These are phyloP conservation scores for Clarias fuscus DNA, from an alignment of 2,797 vertebrate genomes.

Conservation along the genomic window DNA sequence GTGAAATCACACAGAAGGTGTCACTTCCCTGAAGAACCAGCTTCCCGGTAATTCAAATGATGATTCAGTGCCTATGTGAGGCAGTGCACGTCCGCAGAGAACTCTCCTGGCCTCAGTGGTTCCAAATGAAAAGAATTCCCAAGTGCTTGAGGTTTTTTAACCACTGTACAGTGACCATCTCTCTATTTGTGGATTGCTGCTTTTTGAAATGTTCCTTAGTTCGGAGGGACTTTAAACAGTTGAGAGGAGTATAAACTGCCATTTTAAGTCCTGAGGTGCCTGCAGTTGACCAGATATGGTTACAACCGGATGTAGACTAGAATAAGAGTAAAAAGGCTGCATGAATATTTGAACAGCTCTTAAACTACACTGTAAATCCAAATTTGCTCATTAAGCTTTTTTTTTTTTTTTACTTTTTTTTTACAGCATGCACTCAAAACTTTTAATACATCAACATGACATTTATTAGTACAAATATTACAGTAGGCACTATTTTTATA, in stretches of 20 bases:
- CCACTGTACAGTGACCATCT: neutral
- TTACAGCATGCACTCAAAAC: too few species aligned
- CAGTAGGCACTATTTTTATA: too few species aligned
- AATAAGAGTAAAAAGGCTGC: neutral
- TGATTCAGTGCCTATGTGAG: slow-evolving; percentile 15
- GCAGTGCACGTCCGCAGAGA: neutral
- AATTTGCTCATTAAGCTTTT: too few species aligned
- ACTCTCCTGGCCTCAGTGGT: neutral
- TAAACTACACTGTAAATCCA: neutral
- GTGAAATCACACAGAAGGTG: neutral
- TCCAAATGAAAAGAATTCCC: neutral
- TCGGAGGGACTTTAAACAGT: neutral
- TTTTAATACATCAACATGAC: too few species aligned
- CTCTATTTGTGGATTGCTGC: neutral
- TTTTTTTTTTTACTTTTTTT: too few species aligned
- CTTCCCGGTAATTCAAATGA: neutral
- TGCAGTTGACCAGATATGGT: neutral
- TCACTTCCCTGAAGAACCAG: neutral
- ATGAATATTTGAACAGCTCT: neutral
- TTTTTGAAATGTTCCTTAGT: neutral
- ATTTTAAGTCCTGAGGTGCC: neutral
- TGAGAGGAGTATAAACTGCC: neutral
- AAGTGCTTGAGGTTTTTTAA: neutral
- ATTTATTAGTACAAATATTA: too few species aligned
- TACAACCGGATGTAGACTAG: neutral